Percentiles rank a stretch among this genome's conserved stretches.
Conservation (phyloP, 2,797 vertebrate genomes). For the Sarcophilus harrisii region DNA sequence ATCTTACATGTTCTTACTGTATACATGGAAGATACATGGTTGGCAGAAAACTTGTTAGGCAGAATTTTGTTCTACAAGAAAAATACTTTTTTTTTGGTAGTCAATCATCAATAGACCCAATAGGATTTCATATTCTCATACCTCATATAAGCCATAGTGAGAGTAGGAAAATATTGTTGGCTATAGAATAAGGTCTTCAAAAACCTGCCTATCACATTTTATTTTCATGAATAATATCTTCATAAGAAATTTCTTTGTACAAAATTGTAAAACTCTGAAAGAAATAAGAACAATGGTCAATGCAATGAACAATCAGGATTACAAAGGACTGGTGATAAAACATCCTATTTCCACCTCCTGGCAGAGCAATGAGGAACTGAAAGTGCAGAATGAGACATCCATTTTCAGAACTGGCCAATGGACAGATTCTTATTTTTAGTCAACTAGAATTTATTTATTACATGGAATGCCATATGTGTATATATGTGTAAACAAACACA, state of each 20-base stretch:
- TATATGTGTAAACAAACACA: too few relatives aligned
- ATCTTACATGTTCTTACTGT: neutral
- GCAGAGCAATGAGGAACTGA: neutral
- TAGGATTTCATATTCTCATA: neutral
- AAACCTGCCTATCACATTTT: neutral
- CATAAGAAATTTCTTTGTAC: neutral
- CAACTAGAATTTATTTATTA: neutral
- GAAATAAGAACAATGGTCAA: neutral
- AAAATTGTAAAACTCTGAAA: neutral
- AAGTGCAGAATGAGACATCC: neutral
- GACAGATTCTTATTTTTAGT: neutral
- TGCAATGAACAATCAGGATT: neutral
- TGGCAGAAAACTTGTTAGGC: neutral
- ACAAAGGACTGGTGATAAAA: neutral
- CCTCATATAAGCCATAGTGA: neutral
- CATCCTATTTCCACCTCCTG: neutral
- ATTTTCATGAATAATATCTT: neutral
- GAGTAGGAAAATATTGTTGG: neutral
- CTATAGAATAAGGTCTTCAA: neutral
- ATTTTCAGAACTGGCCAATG: neutral
- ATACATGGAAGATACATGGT: neutral
- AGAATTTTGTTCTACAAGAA: neutral
- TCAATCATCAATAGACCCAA: neutral
- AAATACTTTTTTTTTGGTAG: neutral
- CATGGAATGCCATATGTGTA: neutral